Conservation (phyloP, 2,113 vertebrate species). For the Prionailurus bengalensis region DNA sequence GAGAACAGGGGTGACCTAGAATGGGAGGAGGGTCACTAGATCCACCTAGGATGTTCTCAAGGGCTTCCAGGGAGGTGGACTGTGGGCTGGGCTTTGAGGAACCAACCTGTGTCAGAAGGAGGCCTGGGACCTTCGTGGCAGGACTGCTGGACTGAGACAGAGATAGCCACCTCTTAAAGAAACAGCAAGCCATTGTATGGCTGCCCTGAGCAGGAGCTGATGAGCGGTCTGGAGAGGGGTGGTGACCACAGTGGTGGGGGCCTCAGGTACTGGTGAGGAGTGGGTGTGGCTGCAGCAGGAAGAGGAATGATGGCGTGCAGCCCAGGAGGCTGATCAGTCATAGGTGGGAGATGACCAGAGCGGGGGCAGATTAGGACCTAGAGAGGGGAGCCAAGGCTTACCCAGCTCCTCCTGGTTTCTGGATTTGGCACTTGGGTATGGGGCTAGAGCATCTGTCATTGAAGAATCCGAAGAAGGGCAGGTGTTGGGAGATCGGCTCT, state of each 20-base stretch:
- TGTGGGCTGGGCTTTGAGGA: background rate
- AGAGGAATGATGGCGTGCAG: background rate
- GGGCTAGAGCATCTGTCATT: no score
- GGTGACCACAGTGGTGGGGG: background rate
- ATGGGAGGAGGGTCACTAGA: background rate
- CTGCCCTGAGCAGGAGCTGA: background rate
- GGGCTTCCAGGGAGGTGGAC: background rate
- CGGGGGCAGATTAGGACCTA: no score
- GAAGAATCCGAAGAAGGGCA: no score
- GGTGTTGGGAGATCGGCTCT: background rate
- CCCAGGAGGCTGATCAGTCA: no score
- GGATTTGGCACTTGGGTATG: no score
- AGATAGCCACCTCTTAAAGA: background rate
- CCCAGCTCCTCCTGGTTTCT: no score
- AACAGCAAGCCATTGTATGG: fast-evolving
- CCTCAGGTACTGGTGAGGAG: background rate
- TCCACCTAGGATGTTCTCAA: background rate
- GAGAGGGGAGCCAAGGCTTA: no score
- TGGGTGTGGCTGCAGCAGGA: background rate
- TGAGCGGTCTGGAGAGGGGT: fast-evolving
- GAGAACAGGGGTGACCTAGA: background rate
- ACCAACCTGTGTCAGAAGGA: background rate
- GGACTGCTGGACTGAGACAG: background rate
- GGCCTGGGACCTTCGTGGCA: fast-evolving
- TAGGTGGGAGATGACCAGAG: no score